Percentiles rank a stretch among this genome's conserved stretches.
These are phyloP conservation scores for Pygocentrus nattereri DNA, from an alignment of 2,797 vertebrate genomes.

Conservation along the genomic window DNA sequence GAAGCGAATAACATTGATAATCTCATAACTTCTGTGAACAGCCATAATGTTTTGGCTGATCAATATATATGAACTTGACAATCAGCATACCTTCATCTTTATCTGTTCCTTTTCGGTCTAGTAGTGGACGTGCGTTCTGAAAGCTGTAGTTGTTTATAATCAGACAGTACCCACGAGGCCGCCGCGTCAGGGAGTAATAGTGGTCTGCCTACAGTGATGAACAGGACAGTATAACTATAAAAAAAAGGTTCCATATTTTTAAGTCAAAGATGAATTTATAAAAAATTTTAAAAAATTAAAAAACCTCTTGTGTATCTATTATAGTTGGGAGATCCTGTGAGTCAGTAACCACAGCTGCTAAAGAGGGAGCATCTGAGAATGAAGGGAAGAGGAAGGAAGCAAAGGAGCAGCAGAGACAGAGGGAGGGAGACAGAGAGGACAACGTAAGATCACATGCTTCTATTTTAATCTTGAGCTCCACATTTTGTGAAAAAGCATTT, in stretches of 20 bases:
- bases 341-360: neutral
- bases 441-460: too few species aligned
- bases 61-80: neutral
- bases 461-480: neutral
- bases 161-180: constrained; percentile 77
- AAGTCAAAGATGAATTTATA: too few species aligned
- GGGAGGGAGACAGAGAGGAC: neutral
- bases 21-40: too few species aligned
- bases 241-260: neutral
- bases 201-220: constrained; percentile 53
- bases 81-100: constrained; percentile 65
- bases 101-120: constrained; percentile 57
- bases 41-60: too few species aligned
- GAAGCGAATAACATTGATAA: too few species aligned
- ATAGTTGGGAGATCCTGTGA: neutral
- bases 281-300: too few species aligned
- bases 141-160: constrained; percentile 84
- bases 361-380: neutral
- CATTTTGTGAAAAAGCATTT: too few species aligned
- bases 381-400: neutral
- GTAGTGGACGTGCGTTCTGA: fast-evolving
- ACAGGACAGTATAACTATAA: constrained; percentile 14
- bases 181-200: constrained; percentile 62
- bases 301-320: neutral
- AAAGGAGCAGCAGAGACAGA: neutral